A percentile compares a stretch with the other conserved stretches of the same genome.
These are phyloP conservation scores for Lamellibrachia luymesi DNA, from an alignment of 1,140 invertebrate species.

Conservation along the genomic window DNA sequence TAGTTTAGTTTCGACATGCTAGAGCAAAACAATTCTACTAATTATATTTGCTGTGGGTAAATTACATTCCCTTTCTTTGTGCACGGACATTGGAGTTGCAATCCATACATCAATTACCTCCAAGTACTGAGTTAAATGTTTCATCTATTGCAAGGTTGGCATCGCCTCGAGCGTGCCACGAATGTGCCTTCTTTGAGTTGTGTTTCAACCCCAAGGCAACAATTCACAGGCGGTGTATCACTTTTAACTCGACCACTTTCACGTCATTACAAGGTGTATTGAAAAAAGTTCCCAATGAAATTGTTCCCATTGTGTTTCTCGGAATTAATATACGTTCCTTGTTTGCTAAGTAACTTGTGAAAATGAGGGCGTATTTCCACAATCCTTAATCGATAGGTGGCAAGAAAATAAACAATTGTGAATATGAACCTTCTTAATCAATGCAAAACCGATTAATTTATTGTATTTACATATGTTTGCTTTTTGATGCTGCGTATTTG, in stretches of 20 bases:
- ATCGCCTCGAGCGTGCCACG: background rate
- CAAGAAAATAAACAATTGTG: too few relatives aligned
- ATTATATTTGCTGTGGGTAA: background rate
- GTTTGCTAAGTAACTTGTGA: too few relatives aligned
- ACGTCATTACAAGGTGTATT: background rate
- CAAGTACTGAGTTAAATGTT: background rate
- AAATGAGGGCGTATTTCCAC: too few relatives aligned
- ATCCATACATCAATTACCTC: background rate
- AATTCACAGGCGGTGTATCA: background rate
- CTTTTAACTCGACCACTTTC: background rate
- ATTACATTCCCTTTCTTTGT: background rate
- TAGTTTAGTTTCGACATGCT: background rate
- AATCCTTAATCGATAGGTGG: too few relatives aligned
- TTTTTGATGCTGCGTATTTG: too few relatives aligned
- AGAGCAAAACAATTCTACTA: background rate
- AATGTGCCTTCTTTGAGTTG: background rate
- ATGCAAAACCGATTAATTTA: too few relatives aligned
- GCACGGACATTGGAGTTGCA: background rate
- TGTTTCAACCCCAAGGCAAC: background rate
- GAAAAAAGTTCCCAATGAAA: background rate
- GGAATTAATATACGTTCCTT: too few relatives aligned
- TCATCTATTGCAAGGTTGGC: background rate
- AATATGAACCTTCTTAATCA: too few relatives aligned
- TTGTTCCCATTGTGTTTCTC: background rate
- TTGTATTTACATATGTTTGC: too few relatives aligned